These are phyloP conservation scores for Tenodera sinensis DNA, from an alignment of 2,888 invertebrate species.

Conservation along the genomic window DNA sequence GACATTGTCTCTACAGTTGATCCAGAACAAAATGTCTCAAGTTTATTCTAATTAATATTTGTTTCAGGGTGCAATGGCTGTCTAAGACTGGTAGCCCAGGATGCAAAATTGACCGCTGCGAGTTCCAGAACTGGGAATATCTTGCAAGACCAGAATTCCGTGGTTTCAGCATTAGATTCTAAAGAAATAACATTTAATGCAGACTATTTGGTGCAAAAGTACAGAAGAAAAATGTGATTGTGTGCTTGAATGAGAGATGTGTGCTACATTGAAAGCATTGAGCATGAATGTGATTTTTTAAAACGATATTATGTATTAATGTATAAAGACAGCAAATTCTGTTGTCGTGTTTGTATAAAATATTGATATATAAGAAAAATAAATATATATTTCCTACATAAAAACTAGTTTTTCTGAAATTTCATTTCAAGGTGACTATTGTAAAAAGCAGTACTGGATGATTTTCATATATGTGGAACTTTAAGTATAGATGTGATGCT, in stretches of 20 bases:
- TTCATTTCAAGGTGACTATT: too few relatives aligned
- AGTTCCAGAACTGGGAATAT: constrained; percentile 76
- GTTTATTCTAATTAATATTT: background rate
- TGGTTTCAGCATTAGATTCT: constrained; percentile 81
- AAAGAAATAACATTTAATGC: constrained; percentile 36
- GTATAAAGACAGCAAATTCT: background rate
- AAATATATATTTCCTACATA: background rate
- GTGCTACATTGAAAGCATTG: background rate
- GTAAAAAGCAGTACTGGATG: too few relatives aligned
- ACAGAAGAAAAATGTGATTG: background rate
- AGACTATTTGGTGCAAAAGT: background rate
- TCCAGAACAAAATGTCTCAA: too few relatives aligned
- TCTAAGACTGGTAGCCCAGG: constrained; percentile 79
- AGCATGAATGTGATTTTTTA: background rate
- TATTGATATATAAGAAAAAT: background rate
- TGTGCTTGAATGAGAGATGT: background rate
- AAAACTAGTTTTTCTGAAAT: background rate
- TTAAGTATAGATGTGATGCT: too few relatives aligned
- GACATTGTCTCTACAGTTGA: too few relatives aligned
- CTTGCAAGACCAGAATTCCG: constrained; percentile 63
- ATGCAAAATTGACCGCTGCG: constrained; percentile 77
- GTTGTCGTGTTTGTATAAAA: background rate
- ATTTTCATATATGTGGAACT: too few relatives aligned
- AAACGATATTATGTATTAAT: background rate
- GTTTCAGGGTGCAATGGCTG: constrained; percentile 74